Evolutionary conservation across 2,888 invertebrate species (phyloP).

Genomic region (Lasioglossum zephyrum): DNA sequence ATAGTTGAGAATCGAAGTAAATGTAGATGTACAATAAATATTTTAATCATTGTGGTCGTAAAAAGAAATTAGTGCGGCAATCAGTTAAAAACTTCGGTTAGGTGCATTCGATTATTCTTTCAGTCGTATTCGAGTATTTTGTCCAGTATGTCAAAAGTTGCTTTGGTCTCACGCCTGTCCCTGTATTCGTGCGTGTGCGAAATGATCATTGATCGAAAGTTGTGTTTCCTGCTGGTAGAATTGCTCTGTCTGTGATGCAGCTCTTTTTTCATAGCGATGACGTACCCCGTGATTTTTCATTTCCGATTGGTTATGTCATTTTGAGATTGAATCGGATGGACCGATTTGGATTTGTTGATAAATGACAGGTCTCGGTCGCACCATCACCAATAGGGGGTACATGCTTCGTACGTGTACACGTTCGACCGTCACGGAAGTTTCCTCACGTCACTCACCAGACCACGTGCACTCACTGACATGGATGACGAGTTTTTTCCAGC

Average conservation of each 20-base stretch:
- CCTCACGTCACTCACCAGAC: slow-evolving; percentile 24
- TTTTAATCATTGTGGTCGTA: not conserved
- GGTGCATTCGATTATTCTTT: not conserved
- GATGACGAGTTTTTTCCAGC: slow-evolving; percentile 3
- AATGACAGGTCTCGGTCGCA: not conserved
- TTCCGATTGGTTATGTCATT: slow-evolving; percentile 18
- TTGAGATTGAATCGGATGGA: not conserved
- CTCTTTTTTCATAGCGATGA: not conserved
- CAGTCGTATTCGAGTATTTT: not conserved
- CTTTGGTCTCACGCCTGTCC: not conserved
- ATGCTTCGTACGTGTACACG: not conserved
- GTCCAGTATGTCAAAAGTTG: not conserved
- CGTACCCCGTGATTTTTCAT: not conserved
- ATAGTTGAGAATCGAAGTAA: not conserved
- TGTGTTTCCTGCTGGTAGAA: not conserved
- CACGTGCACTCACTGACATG: slow-evolving; percentile 35
- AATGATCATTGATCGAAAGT: not conserved
- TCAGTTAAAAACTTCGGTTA: not conserved
- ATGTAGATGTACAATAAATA: not conserved
- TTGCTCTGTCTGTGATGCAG: not conserved
- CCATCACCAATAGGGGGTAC: not conserved
- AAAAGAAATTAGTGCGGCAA: not conserved
- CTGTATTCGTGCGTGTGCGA: not conserved
- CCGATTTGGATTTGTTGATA: not conserved
- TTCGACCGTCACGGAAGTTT: slow-evolving; percentile 6